These are phyloP conservation scores for Lasioglossum lativentre DNA, from an alignment of 2,888 invertebrate genomes.

Conservation along the genomic window DNA sequence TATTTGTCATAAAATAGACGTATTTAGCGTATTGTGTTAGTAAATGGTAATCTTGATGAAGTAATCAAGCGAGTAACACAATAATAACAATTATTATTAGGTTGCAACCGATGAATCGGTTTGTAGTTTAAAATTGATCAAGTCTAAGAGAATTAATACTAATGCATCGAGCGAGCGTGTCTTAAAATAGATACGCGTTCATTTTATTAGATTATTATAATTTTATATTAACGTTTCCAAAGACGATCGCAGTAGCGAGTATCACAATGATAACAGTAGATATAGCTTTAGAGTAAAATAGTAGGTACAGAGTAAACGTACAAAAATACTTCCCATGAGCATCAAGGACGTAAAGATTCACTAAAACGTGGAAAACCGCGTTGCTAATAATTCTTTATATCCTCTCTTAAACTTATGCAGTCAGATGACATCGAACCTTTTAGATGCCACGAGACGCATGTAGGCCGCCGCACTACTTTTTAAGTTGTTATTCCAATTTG, in stretches of 20 bases:
- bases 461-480: slow-evolving; percentile 73
- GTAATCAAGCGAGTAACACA: slow-evolving; percentile 63
- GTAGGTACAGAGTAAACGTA: slow-evolving; percentile 81
- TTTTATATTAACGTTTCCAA: slow-evolving; percentile 72
- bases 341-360: slow-evolving; percentile 74
- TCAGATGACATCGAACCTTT: slow-evolving; percentile 57
- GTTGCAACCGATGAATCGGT: slow-evolving; percentile 49
- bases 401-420: slow-evolving; percentile 65
- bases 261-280: slow-evolving; percentile 82
- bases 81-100: slow-evolving; percentile 64
- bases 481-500: slow-evolving; percentile 68
- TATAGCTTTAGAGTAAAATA: slow-evolving; percentile 77
- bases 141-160: slow-evolving; percentile 62
- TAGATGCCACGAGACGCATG: slow-evolving; percentile 64
- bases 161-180: slow-evolving; percentile 54
- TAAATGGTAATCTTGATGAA: slow-evolving; percentile 60
- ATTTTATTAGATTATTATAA: slow-evolving; percentile 64
- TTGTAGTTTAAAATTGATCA: slow-evolving; percentile 53
- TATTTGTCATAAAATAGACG: slow-evolving; percentile 64
- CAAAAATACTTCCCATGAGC: slow-evolving; percentile 82
- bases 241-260: slow-evolving; percentile 77
- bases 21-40: slow-evolving; percentile 52
- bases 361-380: slow-evolving; percentile 74
- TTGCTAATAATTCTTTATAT: slow-evolving; percentile 65
- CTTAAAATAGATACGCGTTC: slow-evolving; percentile 65